phyloP scores from a whole-genome alignment of 2,888 invertebrate genomes.

The Latrodectus hesperus region DNA sequence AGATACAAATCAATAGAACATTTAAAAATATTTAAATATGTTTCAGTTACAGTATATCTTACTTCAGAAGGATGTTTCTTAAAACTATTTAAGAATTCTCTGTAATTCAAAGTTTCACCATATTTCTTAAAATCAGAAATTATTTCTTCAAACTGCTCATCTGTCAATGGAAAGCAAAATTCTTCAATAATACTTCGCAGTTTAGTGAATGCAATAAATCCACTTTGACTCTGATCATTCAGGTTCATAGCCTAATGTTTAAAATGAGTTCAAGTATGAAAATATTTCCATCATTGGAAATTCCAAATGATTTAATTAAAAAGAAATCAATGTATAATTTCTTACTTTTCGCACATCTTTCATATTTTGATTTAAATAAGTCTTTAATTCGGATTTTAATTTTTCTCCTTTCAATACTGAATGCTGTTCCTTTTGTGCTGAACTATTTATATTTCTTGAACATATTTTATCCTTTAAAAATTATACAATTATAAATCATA shows the following conservation, averaged over 20 bases:
- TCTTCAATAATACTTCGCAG: conserved; percentile 32
- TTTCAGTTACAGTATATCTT: not conserved
- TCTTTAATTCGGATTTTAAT: conserved; percentile 41
- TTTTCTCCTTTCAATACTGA: conserved; percentile 19
- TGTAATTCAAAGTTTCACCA: conserved; percentile 38
- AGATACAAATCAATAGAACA: too few relatives aligned
- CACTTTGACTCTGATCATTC: conserved; percentile 51
- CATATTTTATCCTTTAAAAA: not conserved
- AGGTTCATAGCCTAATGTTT: conserved; percentile 50
- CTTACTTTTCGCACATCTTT: conserved; percentile 54
- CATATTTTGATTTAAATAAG: conserved; percentile 49
- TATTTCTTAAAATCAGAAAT: conserved; percentile 19
- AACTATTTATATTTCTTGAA: not conserved
- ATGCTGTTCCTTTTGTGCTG: conserved; percentile 24
- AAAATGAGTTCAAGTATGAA: not conserved
- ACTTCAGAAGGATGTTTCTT: conserved; percentile 50
- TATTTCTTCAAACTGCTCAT: conserved; percentile 47
- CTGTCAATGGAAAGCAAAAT: conserved; percentile 51
- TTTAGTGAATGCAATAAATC: conserved; percentile 29
- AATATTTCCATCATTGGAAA: not conserved
- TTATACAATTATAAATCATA: too few relatives aligned
- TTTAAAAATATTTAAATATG: too few relatives aligned
- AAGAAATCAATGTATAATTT: not conserved
- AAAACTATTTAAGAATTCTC: conserved; percentile 37
- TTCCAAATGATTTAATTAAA: not conserved